Evolutionary conservation across 2,888 invertebrate genomes (phyloP).

Genomic region (Drosophila atripex): DNA sequence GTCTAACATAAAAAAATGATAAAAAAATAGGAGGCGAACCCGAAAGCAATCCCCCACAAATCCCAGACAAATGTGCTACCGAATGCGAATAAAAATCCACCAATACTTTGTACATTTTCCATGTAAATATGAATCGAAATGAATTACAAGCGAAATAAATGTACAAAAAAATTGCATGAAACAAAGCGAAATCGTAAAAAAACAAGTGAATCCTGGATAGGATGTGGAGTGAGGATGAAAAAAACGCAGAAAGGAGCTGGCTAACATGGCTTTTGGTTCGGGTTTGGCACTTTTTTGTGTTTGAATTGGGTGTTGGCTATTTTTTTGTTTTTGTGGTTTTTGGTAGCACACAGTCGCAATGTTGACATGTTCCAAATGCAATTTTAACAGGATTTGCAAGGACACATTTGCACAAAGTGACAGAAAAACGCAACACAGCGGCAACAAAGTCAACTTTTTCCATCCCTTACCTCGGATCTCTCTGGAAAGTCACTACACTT

Average conservation of each 20-base stretch:
- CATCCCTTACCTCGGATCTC: slow-evolving; percentile 53
- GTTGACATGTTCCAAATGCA: slow-evolving; percentile 79
- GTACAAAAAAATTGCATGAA: slow-evolving; percentile 57
- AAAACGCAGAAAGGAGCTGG: slow-evolving; percentile 14
- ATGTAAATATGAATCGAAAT: slow-evolving; percentile 77
- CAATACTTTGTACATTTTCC: slow-evolving; percentile 51
- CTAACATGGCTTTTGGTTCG: slow-evolving; percentile 39
- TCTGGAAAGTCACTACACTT: slow-evolving; percentile 9
- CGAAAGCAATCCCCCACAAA: slow-evolving; percentile 57
- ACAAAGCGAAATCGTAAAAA: slow-evolving; percentile 65
- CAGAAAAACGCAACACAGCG: slow-evolving; percentile 72
- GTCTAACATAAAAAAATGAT: slow-evolving; percentile 36
- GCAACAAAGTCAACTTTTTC: slow-evolving; percentile 55
- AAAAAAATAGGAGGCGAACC: slow-evolving; percentile 10
- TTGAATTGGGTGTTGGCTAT: slow-evolving; percentile 15
- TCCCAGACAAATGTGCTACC: slow-evolving; percentile 67
- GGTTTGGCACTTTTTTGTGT: background rate
- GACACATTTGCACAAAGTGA: slow-evolving; percentile 78
- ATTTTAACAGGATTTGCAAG: slow-evolving; percentile 79
- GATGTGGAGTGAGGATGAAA: slow-evolving; percentile 27
- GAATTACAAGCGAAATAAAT: slow-evolving; percentile 77
- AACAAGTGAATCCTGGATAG: slow-evolving; percentile 48
- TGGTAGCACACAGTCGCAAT: slow-evolving; percentile 57
- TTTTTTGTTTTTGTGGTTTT: slow-evolving; percentile 53
- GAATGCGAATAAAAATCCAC: slow-evolving; percentile 44